These are phyloP conservation scores for Illadopsis cleaveri DNA, from an alignment of 2,113 vertebrate species.

Conservation along the genomic window DNA sequence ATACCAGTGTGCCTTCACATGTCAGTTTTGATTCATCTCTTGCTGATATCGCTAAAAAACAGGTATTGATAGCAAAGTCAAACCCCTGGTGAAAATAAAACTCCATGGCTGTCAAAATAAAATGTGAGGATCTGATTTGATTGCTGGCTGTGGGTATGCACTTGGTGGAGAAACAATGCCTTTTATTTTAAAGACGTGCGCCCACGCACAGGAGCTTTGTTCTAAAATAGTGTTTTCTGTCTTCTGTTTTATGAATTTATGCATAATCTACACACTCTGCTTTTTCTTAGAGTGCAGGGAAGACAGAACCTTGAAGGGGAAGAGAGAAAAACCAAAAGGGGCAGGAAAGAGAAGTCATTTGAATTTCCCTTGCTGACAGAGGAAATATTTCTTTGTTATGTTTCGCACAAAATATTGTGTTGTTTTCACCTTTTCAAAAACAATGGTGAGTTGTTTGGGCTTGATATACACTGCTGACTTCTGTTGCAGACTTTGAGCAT, in stretches of 20 bases:
- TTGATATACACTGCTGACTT: neutral
- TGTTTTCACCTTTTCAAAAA: conserved; percentile 21
- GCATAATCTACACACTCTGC: neutral
- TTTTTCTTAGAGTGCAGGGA: neutral
- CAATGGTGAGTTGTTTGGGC: neutral
- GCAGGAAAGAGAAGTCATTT: neutral
- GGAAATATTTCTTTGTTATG: neutral
- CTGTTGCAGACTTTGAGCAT: neutral
- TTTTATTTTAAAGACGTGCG: conserved; percentile 70
- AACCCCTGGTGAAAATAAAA: conserved; percentile 54
- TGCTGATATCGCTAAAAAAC: conserved; percentile 23
- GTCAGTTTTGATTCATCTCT: conserved; percentile 61
- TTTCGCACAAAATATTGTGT: neutral
- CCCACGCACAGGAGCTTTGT: conserved; percentile 66
- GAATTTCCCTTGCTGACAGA: neutral
- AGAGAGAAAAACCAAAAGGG: neutral
- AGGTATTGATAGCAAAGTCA: conserved; percentile 40
- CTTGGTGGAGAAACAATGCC: conserved; percentile 64
- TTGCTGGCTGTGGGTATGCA: conserved; percentile 46
- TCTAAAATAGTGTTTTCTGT: conserved; percentile 65
- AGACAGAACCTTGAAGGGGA: neutral
- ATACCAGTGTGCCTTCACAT: neutral
- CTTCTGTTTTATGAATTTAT: conserved; percentile 43
- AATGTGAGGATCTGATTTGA: conserved; percentile 59
- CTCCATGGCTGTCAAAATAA: conserved; percentile 75